Percentiles rank a stretch among this genome's conserved stretches.
Evolutionary conservation across 2,797 vertebrate genomes (phyloP).

Genomic region (Hapalemur alaotrensis): DNA sequence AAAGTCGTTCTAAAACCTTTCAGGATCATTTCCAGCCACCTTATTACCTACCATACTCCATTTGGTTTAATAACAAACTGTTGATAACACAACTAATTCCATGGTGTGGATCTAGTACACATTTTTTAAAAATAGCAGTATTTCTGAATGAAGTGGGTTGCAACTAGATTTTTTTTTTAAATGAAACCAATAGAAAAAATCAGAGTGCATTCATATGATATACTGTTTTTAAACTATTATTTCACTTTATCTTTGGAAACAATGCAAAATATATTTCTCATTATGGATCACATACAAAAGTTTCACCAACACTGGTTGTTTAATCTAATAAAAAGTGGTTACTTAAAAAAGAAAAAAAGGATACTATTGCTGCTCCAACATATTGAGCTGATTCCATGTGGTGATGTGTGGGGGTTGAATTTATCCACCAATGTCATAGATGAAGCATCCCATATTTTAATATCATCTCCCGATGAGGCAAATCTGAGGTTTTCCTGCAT

Average conservation of each 20-base stretch:
- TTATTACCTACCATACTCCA: not conserved
- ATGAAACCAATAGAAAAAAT: not conserved
- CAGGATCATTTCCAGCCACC: not conserved
- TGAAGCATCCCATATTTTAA: constrained; percentile 96
- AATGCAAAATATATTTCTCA: constrained; percentile 22
- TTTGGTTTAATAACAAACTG: not conserved
- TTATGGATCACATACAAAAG: not conserved
- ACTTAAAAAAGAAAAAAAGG: constrained; percentile 82
- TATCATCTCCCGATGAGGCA: constrained; percentile 94
- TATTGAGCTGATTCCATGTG: constrained; percentile 90
- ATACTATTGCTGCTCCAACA: constrained; percentile 99
- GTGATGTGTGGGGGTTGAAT: constrained; percentile 92
- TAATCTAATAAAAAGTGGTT: not conserved
- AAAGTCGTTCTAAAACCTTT: constrained; percentile 11
- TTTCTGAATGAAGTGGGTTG: not conserved
- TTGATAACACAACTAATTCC: not conserved
- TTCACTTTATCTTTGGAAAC: not conserved
- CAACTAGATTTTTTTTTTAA: not conserved
- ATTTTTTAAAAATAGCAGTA: not conserved
- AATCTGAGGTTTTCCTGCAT: constrained; percentile 95
- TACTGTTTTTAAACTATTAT: not conserved
- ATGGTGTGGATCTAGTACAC: not conserved
- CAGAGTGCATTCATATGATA: not conserved
- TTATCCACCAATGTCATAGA: constrained; percentile 93
- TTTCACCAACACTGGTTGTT: not conserved